Percentiles rank a stretch among this genome's conserved stretches.
phyloP scores from a whole-genome alignment of 2,113 vertebrate species.

The Neoarius graeffei region DNA sequence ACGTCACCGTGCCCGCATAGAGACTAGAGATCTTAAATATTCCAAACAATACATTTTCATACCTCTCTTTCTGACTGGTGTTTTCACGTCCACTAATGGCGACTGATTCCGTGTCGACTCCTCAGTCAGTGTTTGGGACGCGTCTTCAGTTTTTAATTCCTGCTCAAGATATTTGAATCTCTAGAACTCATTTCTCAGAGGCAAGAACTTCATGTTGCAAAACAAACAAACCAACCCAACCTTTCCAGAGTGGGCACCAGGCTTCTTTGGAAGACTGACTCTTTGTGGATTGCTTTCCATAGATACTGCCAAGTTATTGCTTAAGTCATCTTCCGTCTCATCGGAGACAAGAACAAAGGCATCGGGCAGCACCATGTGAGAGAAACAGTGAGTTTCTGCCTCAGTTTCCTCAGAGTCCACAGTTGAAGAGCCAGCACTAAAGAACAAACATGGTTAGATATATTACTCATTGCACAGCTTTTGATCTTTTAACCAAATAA shows the following conservation, averaged over 20 bases:
- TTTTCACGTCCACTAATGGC: not conserved
- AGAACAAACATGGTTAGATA: not conserved
- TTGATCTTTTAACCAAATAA: not conserved
- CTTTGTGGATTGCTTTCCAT: not conserved
- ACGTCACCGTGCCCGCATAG: too few relatives aligned
- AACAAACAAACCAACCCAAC: not conserved
- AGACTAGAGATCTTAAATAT: not conserved
- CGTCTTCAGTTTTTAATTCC: not conserved
- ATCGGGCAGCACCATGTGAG: constrained; percentile 28
- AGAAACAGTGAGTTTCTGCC: not conserved
- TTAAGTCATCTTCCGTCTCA: constrained; percentile 14
- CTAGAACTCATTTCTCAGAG: not conserved
- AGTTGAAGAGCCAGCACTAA: constrained; percentile 17
- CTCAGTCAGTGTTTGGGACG: not conserved
- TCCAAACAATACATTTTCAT: not conserved
- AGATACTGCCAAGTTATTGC: not conserved
- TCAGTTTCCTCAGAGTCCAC: not conserved
- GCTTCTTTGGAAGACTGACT: not conserved
- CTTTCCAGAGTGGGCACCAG: not conserved
- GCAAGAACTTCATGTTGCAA: not conserved
- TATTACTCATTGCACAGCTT: not conserved
- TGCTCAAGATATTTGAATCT: constrained; percentile 1
- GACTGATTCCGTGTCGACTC: not conserved
- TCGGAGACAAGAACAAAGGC: constrained; percentile 39
- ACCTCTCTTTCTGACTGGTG: constrained; percentile 20